Evolutionary conservation across 1,140 invertebrate species (phyloP).

Genomic region (Aplysia californica): DNA sequence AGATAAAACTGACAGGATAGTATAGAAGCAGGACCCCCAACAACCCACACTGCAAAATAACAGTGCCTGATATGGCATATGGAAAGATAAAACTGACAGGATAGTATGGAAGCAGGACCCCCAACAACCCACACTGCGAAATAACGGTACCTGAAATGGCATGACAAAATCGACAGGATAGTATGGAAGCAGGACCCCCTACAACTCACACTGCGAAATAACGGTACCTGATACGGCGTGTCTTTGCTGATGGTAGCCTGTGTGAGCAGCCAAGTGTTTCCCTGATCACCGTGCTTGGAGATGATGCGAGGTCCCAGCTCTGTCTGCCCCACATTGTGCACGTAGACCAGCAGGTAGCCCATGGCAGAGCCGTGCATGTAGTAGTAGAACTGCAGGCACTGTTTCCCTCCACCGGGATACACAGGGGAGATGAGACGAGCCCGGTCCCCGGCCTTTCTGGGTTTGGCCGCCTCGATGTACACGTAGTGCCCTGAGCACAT

Average conservation of each 20-base stretch:
- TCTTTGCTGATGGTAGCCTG: constrained; percentile 37
- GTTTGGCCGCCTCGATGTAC: constrained; percentile 45
- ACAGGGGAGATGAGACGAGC: constrained; percentile 53
- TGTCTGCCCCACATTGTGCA: constrained; percentile 25
- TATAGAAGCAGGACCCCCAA: too few species aligned
- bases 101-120: too few species aligned
- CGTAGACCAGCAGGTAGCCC: constrained; percentile 52
- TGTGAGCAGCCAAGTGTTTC: constrained; percentile 50
- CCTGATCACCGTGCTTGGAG: constrained; percentile 45
- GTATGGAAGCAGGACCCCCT: too few species aligned
- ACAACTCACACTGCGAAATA: too few species aligned
- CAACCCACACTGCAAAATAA: too few species aligned
- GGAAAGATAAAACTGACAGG: too few species aligned
- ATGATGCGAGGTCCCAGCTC: neutral
- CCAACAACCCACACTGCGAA: too few species aligned
- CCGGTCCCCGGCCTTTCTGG: constrained; percentile 39
- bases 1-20: too few species aligned
- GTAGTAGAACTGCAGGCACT: constrained; percentile 68
- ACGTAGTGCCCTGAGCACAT: constrained; percentile 55
- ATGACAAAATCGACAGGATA: too few species aligned
- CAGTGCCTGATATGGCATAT: too few species aligned
- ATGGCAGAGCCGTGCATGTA: constrained; percentile 78
- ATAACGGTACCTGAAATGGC: too few species aligned
- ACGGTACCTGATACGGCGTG: constrained; percentile 29
- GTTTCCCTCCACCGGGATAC: constrained; percentile 39